Percentiles rank a stretch among this genome's conserved stretches.
Evolutionary conservation across 1,140 invertebrate genomes (phyloP).

Genomic region (Cyphomyrmex costatus): DNA sequence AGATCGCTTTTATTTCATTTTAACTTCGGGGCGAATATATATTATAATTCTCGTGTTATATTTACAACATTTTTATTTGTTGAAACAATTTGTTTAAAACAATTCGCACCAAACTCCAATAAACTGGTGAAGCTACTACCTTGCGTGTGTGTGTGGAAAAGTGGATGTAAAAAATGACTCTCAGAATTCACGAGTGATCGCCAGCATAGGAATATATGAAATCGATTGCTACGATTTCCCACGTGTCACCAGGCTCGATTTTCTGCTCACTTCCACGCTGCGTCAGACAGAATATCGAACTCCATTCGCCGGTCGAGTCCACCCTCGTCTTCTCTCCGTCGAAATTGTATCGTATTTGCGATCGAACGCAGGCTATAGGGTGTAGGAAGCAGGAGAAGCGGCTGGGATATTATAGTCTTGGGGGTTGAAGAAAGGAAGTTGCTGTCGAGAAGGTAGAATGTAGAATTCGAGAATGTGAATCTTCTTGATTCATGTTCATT

Average conservation of each 20-base stretch:
- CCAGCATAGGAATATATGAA: constrained; percentile 61
- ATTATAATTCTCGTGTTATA: constrained; percentile 45
- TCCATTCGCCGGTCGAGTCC: constrained; percentile 61
- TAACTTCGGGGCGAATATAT: background rate
- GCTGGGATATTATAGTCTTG: background rate
- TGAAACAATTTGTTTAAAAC: too few relatives aligned
- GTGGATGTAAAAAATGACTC: background rate
- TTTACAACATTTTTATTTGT: constrained; percentile 57
- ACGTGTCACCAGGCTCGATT: constrained; percentile 65
- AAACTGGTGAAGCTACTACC: constrained; percentile 50
- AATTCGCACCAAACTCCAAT: constrained; percentile 60
- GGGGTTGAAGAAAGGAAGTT: background rate
- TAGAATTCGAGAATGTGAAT: constrained; percentile 8
- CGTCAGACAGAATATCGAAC: constrained; percentile 66
- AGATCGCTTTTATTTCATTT: background rate
- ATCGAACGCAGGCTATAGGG: constrained; percentile 21
- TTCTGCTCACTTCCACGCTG: constrained; percentile 43
- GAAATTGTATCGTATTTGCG: constrained; percentile 62
- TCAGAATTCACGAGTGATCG: constrained; percentile 64
- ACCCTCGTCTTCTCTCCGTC: constrained; percentile 15
- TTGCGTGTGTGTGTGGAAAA: constrained; percentile 35
- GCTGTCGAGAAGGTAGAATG: background rate
- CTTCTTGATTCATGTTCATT: constrained; percentile 24
- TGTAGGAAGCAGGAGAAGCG: background rate
- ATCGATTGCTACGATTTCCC: constrained; percentile 74